Percentiles rank a stretch among this genome's conserved stretches.
Evolutionary conservation across 2,113 vertebrate species (phyloP).

Genomic region (Accipiter cooperii): DNA sequence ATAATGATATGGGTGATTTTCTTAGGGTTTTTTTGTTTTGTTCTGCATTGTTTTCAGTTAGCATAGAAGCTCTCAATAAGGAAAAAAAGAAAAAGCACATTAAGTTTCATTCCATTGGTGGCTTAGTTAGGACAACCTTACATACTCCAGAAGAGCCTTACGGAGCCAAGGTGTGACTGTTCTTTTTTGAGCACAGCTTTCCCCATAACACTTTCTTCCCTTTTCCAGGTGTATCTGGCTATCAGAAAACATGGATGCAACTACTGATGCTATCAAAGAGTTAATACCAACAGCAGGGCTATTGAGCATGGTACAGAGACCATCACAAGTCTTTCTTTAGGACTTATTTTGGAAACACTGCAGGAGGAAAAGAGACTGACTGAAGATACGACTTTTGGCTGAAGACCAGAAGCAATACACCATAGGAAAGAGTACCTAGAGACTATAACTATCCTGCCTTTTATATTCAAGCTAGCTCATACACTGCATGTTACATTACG

Average conservation of each 20-base stretch:
- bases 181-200: neutral
- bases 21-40: neutral
- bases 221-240: neutral
- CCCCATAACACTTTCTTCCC: neutral
- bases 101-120: neutral
- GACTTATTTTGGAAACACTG: neutral
- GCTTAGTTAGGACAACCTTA: neutral
- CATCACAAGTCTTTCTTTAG: neutral
- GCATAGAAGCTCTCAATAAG: neutral
- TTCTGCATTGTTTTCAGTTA: neutral
- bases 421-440: neutral
- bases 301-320: neutral
- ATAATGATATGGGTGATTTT: neutral
- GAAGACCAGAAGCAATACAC: neutral
- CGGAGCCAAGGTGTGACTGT: neutral
- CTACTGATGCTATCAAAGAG: neutral
- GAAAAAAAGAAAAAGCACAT: fast-evolving
- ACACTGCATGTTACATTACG: neutral
- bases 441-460: neutral
- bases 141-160: neutral
- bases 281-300: neutral
- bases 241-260: neutral
- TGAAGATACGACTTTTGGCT: neutral
- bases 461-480: neutral
- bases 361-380: neutral